phyloP scores from a whole-genome alignment of 2,113 vertebrate genomes.

The Petrocephalus zakoni region DNA sequence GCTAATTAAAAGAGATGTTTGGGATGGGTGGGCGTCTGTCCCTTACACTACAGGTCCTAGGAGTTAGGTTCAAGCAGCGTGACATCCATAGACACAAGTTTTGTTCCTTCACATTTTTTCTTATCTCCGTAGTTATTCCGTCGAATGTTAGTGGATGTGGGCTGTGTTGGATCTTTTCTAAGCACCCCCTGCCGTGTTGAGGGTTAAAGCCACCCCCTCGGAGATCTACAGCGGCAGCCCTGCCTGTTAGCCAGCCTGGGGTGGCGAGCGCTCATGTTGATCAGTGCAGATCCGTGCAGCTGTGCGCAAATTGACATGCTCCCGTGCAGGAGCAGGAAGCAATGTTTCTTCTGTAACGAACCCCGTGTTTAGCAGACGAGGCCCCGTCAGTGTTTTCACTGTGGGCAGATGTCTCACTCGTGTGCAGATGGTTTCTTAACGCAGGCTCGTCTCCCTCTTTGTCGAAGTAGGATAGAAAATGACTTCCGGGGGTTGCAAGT shows the following conservation, averaged over 20 bases:
- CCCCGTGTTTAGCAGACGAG: background rate
- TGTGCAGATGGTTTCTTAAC: conserved; percentile 48
- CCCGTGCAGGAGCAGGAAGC: background rate
- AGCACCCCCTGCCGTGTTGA: background rate
- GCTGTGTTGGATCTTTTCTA: background rate
- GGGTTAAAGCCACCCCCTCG: background rate
- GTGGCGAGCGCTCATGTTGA: conserved; percentile 37
- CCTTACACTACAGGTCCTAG: background rate
- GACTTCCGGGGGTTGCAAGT: background rate
- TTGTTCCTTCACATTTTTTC: background rate
- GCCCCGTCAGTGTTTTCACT: background rate
- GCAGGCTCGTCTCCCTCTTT: conserved; percentile 23
- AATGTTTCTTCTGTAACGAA: background rate
- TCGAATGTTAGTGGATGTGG: background rate
- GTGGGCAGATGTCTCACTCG: conserved; percentile 44
- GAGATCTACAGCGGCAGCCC: conserved; percentile 16
- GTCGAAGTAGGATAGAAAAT: background rate
- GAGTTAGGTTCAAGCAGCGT: background rate
- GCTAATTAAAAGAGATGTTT: background rate
- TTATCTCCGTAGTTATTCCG: background rate
- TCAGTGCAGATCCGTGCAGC: conserved; percentile 46
- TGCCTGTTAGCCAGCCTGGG: conserved; percentile 34
- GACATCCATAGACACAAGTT: background rate
- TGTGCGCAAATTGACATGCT: conserved; percentile 29
- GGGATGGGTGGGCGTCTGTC: background rate